These are phyloP conservation scores for Epinephelus fuscoguttatus DNA, from an alignment of 2,113 vertebrate species.

Conservation along the genomic window DNA sequence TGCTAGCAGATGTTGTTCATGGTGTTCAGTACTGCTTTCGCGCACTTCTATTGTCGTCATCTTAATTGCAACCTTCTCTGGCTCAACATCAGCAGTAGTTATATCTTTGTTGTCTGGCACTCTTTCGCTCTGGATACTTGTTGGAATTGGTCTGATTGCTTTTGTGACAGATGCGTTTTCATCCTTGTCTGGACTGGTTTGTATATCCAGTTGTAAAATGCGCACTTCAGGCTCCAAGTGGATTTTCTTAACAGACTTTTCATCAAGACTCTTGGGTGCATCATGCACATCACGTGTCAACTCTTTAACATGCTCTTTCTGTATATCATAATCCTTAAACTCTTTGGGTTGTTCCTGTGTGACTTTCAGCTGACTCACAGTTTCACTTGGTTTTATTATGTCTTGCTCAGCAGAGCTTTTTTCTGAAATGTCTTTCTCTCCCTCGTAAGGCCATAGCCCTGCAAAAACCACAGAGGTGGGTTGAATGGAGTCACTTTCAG, in stretches of 20 bases:
- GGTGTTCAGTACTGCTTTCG: neutral
- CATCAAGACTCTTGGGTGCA: neutral
- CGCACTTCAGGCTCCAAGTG: neutral
- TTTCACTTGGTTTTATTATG: neutral
- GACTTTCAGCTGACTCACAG: neutral
- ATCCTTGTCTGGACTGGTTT: neutral
- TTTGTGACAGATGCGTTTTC: neutral
- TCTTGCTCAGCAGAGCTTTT: slow-evolving; percentile 1
- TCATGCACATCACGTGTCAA: neutral
- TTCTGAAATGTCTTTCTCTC: slow-evolving; percentile 12
- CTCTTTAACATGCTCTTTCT: neutral
- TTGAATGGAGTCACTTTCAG: slow-evolving; percentile 19
- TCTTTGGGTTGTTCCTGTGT: slow-evolving; percentile 9
- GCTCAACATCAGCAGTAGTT: neutral
- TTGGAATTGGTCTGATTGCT: neutral
- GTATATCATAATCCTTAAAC: neutral
- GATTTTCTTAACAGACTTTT: neutral
- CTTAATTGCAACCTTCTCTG: neutral
- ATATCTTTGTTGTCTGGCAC: neutral
- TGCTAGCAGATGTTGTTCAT: too few species aligned
- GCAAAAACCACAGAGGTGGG: neutral
- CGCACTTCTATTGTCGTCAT: neutral
- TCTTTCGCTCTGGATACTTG: neutral
- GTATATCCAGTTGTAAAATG: slow-evolving; percentile 37
- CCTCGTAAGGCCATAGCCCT: neutral